These are phyloP conservation scores for Crambe crambe DNA, from an alignment of 37 sponge, comb jelly and placozoan genomes.

Conservation along the genomic window DNA sequence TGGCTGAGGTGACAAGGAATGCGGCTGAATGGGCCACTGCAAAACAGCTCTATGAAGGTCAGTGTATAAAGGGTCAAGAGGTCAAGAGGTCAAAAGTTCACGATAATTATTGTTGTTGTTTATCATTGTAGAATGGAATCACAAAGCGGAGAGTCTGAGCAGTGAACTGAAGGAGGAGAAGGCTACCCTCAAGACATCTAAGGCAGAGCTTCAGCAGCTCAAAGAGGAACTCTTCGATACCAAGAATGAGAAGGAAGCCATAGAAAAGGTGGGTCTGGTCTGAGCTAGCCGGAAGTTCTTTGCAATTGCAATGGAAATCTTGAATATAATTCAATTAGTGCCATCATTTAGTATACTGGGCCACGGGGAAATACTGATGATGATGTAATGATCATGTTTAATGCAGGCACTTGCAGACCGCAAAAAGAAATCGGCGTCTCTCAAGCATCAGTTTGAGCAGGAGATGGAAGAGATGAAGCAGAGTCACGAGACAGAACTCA, in stretches of 20 bases:
- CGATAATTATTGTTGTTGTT: neutral
- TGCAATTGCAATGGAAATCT: too few relatives aligned
- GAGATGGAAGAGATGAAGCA: constrained; percentile 87
- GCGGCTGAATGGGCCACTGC: constrained; percentile 64
- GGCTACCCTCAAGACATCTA: constrained; percentile 40
- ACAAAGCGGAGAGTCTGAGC: constrained; percentile 18
- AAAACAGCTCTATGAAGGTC: constrained; percentile 70
- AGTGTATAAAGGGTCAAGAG: neutral
- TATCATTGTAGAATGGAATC: constrained; percentile 37
- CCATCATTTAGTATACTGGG: too few relatives aligned
- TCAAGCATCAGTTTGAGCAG: constrained; percentile 74
- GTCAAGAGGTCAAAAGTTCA: neutral
- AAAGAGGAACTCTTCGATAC: constrained; percentile 75
- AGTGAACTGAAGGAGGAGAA: constrained; percentile 64
- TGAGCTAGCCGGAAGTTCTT: neutral
- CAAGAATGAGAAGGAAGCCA: constrained; percentile 76
- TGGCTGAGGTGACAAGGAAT: constrained; percentile 67
- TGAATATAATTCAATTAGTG: too few relatives aligned
- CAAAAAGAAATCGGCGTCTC: constrained; percentile 62
- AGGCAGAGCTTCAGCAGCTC: constrained; percentile 51
- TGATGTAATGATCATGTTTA: neutral
- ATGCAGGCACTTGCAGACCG: constrained; percentile 43
- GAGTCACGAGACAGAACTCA: constrained; percentile 58
- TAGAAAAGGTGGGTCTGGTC: constrained; percentile 61
- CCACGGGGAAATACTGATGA: neutral